Evolutionary conservation across 2,888 invertebrate genomes (phyloP).

Genomic region (Drosophila monieri): DNA sequence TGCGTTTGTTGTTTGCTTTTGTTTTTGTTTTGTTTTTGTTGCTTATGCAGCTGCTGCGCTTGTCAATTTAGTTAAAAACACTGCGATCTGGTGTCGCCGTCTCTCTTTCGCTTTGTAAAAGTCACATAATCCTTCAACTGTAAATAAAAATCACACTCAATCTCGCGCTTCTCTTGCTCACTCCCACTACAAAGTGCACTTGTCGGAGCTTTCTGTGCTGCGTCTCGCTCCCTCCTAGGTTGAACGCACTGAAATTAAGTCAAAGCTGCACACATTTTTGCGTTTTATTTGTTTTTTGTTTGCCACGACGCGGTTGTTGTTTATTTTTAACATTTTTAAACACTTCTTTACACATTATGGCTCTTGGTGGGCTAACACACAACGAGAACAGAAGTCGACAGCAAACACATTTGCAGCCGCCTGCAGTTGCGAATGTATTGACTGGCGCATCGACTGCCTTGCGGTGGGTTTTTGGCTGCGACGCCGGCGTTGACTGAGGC

Average conservation of each 20-base stretch:
- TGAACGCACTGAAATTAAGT: slow-evolving; percentile 84
- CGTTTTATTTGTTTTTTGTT: slow-evolving; percentile 50
- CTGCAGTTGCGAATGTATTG: slow-evolving; percentile 25
- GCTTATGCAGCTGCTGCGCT: slow-evolving; percentile 37
- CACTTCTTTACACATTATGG: slow-evolving; percentile 24
- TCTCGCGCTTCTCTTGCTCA: slow-evolving; percentile 29
- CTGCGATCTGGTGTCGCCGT: slow-evolving; percentile 45
- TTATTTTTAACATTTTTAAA: slow-evolving; percentile 43
- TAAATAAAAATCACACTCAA: slow-evolving; percentile 55
- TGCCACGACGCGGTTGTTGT: slow-evolving; percentile 43
- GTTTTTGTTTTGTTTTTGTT: slow-evolving; percentile 14
- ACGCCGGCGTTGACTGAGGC: slow-evolving; percentile 42
- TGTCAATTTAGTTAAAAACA: slow-evolving; percentile 47
- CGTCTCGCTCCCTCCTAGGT: slow-evolving; percentile 58
- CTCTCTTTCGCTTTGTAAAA: slow-evolving; percentile 49
- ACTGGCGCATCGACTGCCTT: background rate
- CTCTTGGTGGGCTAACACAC: slow-evolving; percentile 5
- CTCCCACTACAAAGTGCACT: slow-evolving; percentile 50
- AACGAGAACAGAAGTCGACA: background rate
- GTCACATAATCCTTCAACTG: slow-evolving; percentile 77
- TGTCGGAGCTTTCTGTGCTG: slow-evolving; percentile 48
- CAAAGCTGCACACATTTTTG: slow-evolving; percentile 80
- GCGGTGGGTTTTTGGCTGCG: background rate
- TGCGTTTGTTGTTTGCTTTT: too few species aligned
- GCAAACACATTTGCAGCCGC: background rate